phyloP scores from a whole-genome alignment of 2,797 vertebrate genomes.

The Malacoraja senta region DNA sequence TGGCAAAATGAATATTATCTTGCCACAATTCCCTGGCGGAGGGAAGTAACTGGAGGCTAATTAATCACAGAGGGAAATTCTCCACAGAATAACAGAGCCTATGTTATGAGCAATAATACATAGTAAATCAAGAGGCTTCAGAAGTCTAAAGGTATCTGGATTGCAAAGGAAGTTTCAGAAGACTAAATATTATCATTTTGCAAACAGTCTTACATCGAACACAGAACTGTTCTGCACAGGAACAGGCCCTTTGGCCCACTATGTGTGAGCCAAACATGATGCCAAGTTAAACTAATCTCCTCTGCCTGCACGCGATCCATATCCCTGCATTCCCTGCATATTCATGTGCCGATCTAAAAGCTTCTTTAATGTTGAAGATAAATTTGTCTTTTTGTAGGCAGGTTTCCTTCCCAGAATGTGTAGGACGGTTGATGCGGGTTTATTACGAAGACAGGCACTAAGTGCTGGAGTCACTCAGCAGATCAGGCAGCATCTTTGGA shows the following conservation, averaged over 20 bases:
- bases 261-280: too few species aligned
- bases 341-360: too few species aligned
- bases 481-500: too few species aligned
- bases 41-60: not conserved
- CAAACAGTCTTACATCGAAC: not conserved
- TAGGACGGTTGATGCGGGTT: too few species aligned
- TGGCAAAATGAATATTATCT: not conserved
- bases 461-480: too few species aligned
- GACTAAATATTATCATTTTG: not conserved
- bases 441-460: too few species aligned
- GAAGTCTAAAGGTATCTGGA: constrained; percentile 15
- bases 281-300: too few species aligned
- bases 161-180: not conserved
- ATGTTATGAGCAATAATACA: not conserved
- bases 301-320: too few species aligned
- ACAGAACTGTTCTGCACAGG: too few species aligned
- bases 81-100: not conserved
- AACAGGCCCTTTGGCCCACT: too few species aligned
- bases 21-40: not conserved
- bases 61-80: constrained; percentile 19
- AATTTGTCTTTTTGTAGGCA: not conserved
- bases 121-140: not conserved
- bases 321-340: too few species aligned
- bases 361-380: too few species aligned
- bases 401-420: not conserved